These are phyloP conservation scores for Lutjanus erythropterus DNA, from an alignment of 2,113 vertebrate species.

Conservation along the genomic window DNA sequence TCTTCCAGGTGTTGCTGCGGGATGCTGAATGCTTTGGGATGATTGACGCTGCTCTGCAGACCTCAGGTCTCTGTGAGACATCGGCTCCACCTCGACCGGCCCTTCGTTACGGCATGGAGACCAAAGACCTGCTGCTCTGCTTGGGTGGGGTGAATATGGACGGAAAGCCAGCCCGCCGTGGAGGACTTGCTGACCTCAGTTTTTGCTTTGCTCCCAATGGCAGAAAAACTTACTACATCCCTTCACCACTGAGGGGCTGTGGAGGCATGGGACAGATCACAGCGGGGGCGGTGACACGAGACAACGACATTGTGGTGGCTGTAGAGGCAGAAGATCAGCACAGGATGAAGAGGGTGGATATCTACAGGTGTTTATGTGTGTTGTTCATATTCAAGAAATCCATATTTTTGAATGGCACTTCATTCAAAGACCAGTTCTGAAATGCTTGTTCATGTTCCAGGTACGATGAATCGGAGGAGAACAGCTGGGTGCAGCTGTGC, in stretches of 20 bases:
- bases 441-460: conserved; percentile 75
- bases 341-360: conserved; percentile 87
- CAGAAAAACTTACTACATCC: conserved; percentile 88
- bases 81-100: conserved; percentile 78
- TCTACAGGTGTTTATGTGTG: conserved; percentile 87
- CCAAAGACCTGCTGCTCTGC: conserved; percentile 90
- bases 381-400: not conserved
- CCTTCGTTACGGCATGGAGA: conserved; percentile 95
- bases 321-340: conserved; percentile 89
- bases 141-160: conserved; percentile 87
- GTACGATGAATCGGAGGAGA: conserved; percentile 86
- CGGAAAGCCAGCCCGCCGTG: conserved; percentile 83
- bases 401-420: not conserved
- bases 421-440: not conserved
- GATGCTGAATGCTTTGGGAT: conserved; percentile 83
- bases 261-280: conserved; percentile 86
- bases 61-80: conserved; percentile 82
- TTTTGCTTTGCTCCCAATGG: conserved; percentile 89
- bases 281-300: conserved; percentile 88
- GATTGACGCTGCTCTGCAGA: conserved; percentile 76
- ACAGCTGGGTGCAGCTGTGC: conserved; percentile 89
- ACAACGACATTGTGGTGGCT: conserved; percentile 89
- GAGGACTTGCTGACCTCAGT: conserved; percentile 88
- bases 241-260: conserved; percentile 86
- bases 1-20: conserved; percentile 82